A percentile compares a stretch with the other conserved stretches of the same genome.
These are phyloP conservation scores for Rhinogobio ventralis DNA, from an alignment of 2,797 vertebrate genomes.

Conservation along the genomic window DNA sequence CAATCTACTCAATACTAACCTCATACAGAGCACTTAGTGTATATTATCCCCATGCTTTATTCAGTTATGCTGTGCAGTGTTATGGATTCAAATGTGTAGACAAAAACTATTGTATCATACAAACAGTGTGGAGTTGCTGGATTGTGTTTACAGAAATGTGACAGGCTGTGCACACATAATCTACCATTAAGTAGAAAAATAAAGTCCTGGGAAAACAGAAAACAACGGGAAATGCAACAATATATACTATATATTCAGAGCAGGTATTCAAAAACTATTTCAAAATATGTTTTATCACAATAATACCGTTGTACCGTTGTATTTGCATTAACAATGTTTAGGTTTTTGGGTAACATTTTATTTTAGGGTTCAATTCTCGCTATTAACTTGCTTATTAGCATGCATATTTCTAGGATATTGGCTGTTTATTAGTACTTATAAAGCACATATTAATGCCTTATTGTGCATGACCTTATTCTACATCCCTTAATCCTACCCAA, in stretches of 20 bases:
- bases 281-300: not conserved
- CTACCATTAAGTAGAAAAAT: not conserved
- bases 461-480: no score
- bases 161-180: not conserved
- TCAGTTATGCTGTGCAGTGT: conserved; percentile 3
- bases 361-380: no score
- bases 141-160: not conserved
- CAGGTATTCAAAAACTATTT: not conserved
- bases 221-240: not conserved
- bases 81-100: not conserved
- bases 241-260: conserved; percentile 5
- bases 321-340: not conserved
- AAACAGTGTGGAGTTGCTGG: not conserved
- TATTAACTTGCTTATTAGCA: no score
- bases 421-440: no score
- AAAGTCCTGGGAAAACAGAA: not conserved
- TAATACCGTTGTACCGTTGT: not conserved
- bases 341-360: no score
- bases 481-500: no score
- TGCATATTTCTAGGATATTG: no score
- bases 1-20: conserved; percentile 23
- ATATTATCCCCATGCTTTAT: conserved; percentile 7
- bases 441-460: no score
- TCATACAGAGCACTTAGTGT: conserved; percentile 34
- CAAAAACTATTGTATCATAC: not conserved